Conservation (phyloP, 2,797 vertebrate genomes). For the Myripristis murdjan region DNA sequence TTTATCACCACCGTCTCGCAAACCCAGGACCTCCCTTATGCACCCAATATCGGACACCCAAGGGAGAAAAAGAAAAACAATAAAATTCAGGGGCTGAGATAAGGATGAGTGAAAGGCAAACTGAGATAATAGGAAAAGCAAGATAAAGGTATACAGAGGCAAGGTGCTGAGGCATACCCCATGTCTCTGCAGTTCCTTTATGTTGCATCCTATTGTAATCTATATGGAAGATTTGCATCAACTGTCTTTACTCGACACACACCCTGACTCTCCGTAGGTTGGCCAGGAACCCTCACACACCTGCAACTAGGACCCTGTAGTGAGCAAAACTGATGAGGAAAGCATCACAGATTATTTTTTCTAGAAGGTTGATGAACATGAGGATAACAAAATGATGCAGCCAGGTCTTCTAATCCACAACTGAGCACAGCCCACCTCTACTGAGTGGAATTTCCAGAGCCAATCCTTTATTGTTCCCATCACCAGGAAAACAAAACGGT, state of each 20-base stretch:
- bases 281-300: background rate
- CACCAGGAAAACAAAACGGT: constrained; percentile 22
- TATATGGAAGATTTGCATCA: constrained; percentile 7
- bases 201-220: constrained; percentile 4
- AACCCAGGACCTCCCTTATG: constrained; percentile 17
- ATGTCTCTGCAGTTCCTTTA: constrained; percentile 21
- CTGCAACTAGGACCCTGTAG: background rate
- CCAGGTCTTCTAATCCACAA: constrained; percentile 50
- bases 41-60: constrained; percentile 12
- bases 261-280: background rate
- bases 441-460: constrained; percentile 13
- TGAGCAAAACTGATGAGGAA: constrained; percentile 24
- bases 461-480: constrained; percentile 33
- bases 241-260: constrained; percentile 10
- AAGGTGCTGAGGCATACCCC: constrained; percentile 21
- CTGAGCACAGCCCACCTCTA: constrained; percentile 24
- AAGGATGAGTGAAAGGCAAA: constrained; percentile 14
- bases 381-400: constrained; percentile 45
- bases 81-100: constrained; percentile 1
- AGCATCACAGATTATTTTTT: constrained; percentile 33
- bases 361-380: constrained; percentile 32
- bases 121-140: constrained; percentile 1
- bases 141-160: constrained; percentile 1
- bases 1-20: constrained; percentile 40
- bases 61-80: constrained; percentile 14